Evolutionary conservation across 2,797 vertebrate species (phyloP), one percentile per base, ranked within the genome.

Genomic region (Geotrypetes seraphini): DNA sequence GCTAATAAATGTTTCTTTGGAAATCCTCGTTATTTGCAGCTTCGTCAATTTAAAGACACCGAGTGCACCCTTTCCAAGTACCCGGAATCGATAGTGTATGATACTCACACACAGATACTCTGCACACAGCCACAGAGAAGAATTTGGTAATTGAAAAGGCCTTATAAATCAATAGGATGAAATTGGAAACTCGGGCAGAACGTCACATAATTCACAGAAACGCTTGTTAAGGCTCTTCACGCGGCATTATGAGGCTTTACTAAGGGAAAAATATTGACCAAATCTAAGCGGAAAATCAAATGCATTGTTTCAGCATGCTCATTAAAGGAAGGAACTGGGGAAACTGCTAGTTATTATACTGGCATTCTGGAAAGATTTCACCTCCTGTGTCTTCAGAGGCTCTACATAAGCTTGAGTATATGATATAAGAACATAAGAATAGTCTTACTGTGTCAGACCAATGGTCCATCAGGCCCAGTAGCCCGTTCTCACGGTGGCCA

Each of bases 141-240:
- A 53, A 61, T 53, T 38, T 63, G 22, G 56, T 42, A 56, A 68
- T 53, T 66, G 69, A 62, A 66, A 68, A 71, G 47, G 44, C 53
- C 47, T 69, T 61, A 61, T 63, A 66, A 75, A 79, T 76, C 71
- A 68, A 74, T 49, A 33, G 43, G 24, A 43, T 50, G 56, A 50
- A 67, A 76, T 34, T 45, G 66, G 62, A 71, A 74, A 61, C 52
- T 50, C 20, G 20, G 22, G 45, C 32, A 57, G 60, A 55, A 39
- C 25, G 38, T 32, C 56, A 35, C 47, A 46, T 44, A 42, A 53
- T 35, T 61, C 62, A 57, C 21, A 4, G 5, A 4, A 22, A 45
- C 7, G 6, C 41, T 54, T 39, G 43, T 36, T 40, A 38, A 55
- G 30, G 32, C 6, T 33, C 35, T 26, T 47, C 26, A n/a, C 31